Percentiles rank a stretch among this genome's conserved stretches.
phyloP scores from a whole-genome alignment of 2,797 vertebrate genomes.

The Rhabdophis nuchalis region DNA sequence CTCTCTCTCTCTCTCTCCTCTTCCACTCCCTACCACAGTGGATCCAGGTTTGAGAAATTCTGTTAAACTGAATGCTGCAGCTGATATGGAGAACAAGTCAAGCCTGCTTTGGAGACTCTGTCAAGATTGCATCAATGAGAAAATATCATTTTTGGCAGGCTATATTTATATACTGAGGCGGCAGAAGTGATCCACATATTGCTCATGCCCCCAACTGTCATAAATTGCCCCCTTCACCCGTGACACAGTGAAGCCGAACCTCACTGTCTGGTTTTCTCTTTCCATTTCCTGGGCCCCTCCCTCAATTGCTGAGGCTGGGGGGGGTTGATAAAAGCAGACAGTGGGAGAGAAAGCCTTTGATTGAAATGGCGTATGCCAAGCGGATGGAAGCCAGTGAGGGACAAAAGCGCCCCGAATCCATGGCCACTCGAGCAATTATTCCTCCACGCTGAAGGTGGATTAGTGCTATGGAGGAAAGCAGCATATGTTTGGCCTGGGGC shows the following conservation, averaged over 20 bases:
- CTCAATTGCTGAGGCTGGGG: slow-evolving; percentile 75
- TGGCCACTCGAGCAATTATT: slow-evolving; percentile 99
- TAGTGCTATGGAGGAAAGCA: slow-evolving; percentile 99
- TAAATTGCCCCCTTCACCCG: background rate
- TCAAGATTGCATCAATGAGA: background rate
- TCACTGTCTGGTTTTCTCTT: background rate
- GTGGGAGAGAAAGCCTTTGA: slow-evolving; percentile 84
- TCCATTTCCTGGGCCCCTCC: slow-evolving; percentile 50
- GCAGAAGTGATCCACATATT: background rate
- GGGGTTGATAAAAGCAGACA: slow-evolving; percentile 89
- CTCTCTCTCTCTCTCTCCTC: too few relatives aligned
- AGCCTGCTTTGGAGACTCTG: background rate
- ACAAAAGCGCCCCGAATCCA: slow-evolving; percentile 96
- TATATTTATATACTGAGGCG: background rate
- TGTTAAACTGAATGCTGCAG: background rate
- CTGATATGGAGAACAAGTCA: background rate
- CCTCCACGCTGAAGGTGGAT: slow-evolving; percentile 99
- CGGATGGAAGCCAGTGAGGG: slow-evolving; percentile 97
- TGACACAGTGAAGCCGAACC: background rate
- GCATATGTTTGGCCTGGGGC: slow-evolving; percentile 99
- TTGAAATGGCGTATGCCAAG: slow-evolving; percentile 99
- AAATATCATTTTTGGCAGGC: background rate
- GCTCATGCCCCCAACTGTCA: background rate
- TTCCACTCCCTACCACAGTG: background rate
- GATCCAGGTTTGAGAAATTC: background rate